Evolutionary conservation across 2,113 vertebrate species (phyloP).

Genomic region (Pelmatolapia mariae): DNA sequence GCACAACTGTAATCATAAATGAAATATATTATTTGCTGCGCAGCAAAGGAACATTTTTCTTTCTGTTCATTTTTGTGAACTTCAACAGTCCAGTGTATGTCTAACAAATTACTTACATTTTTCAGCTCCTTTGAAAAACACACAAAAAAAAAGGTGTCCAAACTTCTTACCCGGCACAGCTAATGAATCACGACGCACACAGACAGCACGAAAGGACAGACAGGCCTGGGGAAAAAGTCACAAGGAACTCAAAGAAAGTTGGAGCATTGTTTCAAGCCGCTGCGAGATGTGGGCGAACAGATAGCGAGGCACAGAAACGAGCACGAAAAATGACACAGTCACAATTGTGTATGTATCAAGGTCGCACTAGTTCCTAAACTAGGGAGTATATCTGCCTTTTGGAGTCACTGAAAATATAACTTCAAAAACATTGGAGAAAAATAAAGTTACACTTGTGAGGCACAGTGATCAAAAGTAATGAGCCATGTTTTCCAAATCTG

Average conservation of each 20-base stretch:
- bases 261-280: slow-evolving; percentile 17
- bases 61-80: neutral
- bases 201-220: neutral
- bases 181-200: slow-evolving; percentile 32
- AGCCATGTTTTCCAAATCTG: neutral
- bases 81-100: neutral
- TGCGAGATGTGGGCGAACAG: slow-evolving; percentile 1
- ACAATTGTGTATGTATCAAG: neutral
- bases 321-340: neutral
- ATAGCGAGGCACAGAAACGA: neutral
- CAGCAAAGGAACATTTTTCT: neutral
- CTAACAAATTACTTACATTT: neutral
- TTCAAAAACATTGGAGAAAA: neutral
- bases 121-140: neutral
- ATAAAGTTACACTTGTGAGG: neutral
- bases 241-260: slow-evolving; percentile 18
- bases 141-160: neutral
- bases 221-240: neutral
- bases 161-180: neutral
- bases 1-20: neutral
- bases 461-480: neutral
- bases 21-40: neutral
- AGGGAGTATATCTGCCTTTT: neutral
- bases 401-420: neutral
- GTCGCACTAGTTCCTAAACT: neutral